A percentile compares a stretch with the other conserved stretches of the same genome.
Conservation (phyloP, 2,113 vertebrate genomes). For the Prochilodus magdalenae region DNA sequence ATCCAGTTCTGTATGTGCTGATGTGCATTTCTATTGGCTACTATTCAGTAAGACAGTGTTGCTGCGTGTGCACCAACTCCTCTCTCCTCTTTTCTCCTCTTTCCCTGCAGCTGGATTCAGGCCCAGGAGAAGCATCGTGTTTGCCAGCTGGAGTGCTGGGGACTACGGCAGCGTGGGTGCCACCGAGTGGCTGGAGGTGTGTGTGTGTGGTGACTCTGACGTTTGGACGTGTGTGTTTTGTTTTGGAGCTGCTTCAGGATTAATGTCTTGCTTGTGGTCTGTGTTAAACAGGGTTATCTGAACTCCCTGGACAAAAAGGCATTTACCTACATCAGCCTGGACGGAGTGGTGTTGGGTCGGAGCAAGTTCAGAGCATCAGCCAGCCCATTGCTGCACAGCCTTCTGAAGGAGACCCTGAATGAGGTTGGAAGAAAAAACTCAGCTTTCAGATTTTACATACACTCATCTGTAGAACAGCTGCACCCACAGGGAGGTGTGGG, state of each 20-base stretch:
- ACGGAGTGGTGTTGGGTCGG: conserved; percentile 82
- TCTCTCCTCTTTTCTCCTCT: neutral
- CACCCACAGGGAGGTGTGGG: too few species aligned
- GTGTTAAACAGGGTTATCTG: conserved; percentile 79
- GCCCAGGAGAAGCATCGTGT: conserved; percentile 89
- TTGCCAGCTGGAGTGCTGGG: conserved; percentile 93
- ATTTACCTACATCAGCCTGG: conserved; percentile 89
- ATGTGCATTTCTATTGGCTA: too few species aligned
- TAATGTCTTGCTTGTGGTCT: neutral
- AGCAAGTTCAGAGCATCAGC: conserved; percentile 82
- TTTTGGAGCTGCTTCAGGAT: neutral
- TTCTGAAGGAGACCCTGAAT: conserved; percentile 78
- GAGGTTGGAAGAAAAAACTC: conserved; percentile 71
- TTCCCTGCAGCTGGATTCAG: conserved; percentile 78
- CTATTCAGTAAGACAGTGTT: neutral
- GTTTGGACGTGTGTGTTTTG: neutral
- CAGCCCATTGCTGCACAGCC: conserved; percentile 84
- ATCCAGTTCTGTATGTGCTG: too few species aligned
- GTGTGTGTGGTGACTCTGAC: neutral
- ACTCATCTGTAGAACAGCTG: too few species aligned
- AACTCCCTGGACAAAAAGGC: conserved; percentile 81
- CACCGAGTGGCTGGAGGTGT: conserved; percentile 1
- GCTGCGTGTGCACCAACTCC: neutral
- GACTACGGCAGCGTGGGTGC: conserved; percentile 1
- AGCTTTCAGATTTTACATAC: neutral